A percentile compares a stretch with the other conserved stretches of the same genome.
These are phyloP conservation scores for Drosophila neotestacea DNA, from an alignment of 2,888 invertebrate species.

Conservation along the genomic window DNA sequence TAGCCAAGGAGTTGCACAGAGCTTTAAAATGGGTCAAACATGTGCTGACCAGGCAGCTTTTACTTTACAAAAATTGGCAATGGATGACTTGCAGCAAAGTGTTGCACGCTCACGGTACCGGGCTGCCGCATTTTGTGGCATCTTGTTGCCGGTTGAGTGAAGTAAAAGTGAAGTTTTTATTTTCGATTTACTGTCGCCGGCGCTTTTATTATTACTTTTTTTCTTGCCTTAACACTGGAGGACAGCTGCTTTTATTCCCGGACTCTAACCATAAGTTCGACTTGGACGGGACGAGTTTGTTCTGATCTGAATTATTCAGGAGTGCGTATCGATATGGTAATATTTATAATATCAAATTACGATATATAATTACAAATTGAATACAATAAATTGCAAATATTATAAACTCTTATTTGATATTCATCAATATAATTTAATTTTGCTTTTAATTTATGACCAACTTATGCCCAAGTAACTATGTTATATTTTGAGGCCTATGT, in stretches of 20 bases:
- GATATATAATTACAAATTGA: too few relatives aligned
- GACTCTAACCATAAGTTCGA: not conserved
- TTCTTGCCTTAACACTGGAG: not conserved
- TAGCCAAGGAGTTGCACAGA: conserved; percentile 18
- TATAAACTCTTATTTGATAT: too few relatives aligned
- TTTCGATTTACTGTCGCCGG: conserved; percentile 28
- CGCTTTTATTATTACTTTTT: not conserved
- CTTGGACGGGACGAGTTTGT: not conserved
- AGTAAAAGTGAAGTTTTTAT: conserved; percentile 68
- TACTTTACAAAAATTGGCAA: conserved; percentile 55
- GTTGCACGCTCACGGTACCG: conserved; percentile 1
- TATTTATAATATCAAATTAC: too few relatives aligned
- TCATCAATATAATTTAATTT: too few relatives aligned
- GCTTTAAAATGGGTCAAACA: conserved; percentile 65
- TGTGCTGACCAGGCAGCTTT: conserved; percentile 58
- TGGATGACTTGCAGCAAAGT: conserved; percentile 34
- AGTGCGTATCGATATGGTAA: too few relatives aligned
- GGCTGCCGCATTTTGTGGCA: conserved; percentile 21
- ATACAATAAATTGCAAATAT: too few relatives aligned
- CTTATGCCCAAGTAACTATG: too few relatives aligned
- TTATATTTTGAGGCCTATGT: too few relatives aligned
- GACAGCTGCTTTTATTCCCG: not conserved
- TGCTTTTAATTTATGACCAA: too few relatives aligned
- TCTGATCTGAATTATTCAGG: too few relatives aligned
- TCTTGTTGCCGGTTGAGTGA: conserved; percentile 6